These are phyloP conservation scores for Aurelia coerulea DNA, from an alignment of 30 jellyfish, hydroid and myxozoan species.

Conservation along the genomic window DNA sequence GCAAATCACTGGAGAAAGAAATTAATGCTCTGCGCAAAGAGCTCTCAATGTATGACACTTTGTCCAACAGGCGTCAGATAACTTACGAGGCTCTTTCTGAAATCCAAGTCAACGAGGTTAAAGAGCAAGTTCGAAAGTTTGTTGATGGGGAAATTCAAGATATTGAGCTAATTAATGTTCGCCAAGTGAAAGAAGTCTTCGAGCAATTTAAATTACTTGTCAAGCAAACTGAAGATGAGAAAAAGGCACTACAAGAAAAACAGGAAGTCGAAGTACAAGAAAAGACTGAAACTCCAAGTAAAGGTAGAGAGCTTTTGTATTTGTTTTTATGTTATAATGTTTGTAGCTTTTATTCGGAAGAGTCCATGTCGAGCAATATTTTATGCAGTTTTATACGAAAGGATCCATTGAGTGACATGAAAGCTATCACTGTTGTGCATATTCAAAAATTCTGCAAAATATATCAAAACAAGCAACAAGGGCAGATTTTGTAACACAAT, in stretches of 20 bases:
- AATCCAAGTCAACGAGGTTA: conserved; percentile 75
- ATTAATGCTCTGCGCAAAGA: conserved; percentile 75
- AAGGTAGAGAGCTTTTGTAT: neutral
- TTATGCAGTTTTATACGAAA: too few relatives aligned
- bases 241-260: conserved; percentile 53
- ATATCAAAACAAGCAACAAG: too few relatives aligned
- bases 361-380: too few relatives aligned
- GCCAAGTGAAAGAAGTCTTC: conserved; percentile 91
- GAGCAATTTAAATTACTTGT: conserved; percentile 78
- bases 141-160: conserved; percentile 78
- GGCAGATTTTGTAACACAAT: too few relatives aligned
- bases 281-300: conserved; percentile 23
- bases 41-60: conserved; percentile 92
- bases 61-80: conserved; percentile 82
- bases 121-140: conserved; percentile 75
- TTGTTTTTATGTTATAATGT: too few relatives aligned
- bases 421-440: too few relatives aligned
- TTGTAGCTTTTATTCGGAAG: too few relatives aligned
- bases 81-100: conserved; percentile 90
- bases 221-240: conserved; percentile 48
- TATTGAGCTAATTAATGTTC: conserved; percentile 72
- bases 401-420: too few relatives aligned
- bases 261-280: conserved; percentile 33
- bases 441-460: too few relatives aligned
- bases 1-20: conserved; percentile 84